Base-by-base conservation (phyloP, 2,888 invertebrate species). In the Caenorhabditis sp. region DNA sequence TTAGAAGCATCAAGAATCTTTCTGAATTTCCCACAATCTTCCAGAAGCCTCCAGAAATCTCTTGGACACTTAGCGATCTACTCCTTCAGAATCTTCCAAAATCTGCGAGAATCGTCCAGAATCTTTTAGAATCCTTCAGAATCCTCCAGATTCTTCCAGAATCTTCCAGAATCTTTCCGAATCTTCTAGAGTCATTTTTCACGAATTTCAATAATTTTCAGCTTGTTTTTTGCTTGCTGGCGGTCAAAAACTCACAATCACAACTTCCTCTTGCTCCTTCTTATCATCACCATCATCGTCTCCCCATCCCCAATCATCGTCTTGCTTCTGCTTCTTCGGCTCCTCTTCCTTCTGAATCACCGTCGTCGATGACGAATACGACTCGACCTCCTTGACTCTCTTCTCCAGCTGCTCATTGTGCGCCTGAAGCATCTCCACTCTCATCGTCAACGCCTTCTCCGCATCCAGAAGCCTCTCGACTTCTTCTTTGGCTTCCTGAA, bases 281-380 rank as follows among this genome's bases (percentile, higher is more conserved):
- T 51, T 47, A 14, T 38, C 10, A 1, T 26, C 26, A 4, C 10
- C 19, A 12, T 54, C 54, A 19, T 19, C 74, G 10, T 74, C 73
- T 54, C 73, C 74, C 74, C 74, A 75, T 51, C 58, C 59, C 58
- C 64, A 75, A 47, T 70, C 81, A 19, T 49, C 69, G 7, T 59
- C 59, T 8, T 38, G 31, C 12, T n/a, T 2, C 12, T 24, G 54
- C 8, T 1, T 22, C 28, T 22, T 26, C n/a, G 28, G 7, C 31
- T 26, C 56, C 1, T 31, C 56, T 31, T 12, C 7, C n/a, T 47
- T 16, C 47, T 47, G 47, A 19, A 14, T 47, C 19, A 47, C 47
- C 38, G 28, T 35, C 16, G 28, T 14, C 10, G 56, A n/a, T 14
- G 28, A 14, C 10, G 56, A 26, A 10, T 2, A n/a, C 59, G 35